Evolutionary conservation across 1,140 invertebrate species (phyloP).

Genomic region (Drosophila sp.): DNA sequence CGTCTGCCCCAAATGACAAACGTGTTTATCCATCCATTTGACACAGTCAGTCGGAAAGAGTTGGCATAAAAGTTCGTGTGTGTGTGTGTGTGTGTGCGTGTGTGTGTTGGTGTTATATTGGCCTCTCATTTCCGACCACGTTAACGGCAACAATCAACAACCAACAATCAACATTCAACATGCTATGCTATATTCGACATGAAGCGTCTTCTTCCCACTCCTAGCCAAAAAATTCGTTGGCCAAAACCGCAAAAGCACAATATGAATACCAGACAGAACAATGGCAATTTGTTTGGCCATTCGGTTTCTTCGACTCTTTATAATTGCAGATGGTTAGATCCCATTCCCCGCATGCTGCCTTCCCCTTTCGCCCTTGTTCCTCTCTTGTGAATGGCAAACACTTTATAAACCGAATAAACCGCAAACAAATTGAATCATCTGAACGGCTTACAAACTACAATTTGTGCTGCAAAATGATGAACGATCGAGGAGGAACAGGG

Average conservation of each 20-base stretch:
- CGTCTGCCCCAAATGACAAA: conserved; percentile 47
- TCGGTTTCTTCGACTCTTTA: neutral
- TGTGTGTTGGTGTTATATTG: neutral
- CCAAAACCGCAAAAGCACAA: conserved; percentile 55
- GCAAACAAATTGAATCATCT: conserved; percentile 65
- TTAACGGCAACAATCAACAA: conserved; percentile 32
- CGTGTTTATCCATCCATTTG: conserved; percentile 58
- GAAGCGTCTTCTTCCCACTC: conserved; percentile 12
- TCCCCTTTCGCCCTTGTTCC: neutral
- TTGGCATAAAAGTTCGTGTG: neutral
- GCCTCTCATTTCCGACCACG: conserved; percentile 19
- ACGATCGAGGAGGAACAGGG: conserved; percentile 12
- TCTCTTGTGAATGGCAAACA: conserved; percentile 5
- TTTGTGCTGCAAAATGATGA: conserved; percentile 14
- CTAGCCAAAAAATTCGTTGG: conserved; percentile 51
- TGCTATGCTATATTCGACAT: conserved; percentile 5
- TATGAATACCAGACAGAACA: conserved; percentile 36
- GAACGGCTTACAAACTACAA: conserved; percentile 30
- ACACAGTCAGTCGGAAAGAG: conserved; percentile 1
- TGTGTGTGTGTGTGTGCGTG: neutral
- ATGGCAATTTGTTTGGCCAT: conserved; percentile 5
- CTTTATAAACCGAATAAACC: conserved; percentile 54
- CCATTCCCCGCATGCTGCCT: neutral
- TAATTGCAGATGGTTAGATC: conserved; percentile 36
- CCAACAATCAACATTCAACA: neutral